Evolutionary conservation across 2,888 invertebrate species (phyloP), one percentile per base, ranked within the genome.

Genomic region (Romanomermis culicivorax): DNA sequence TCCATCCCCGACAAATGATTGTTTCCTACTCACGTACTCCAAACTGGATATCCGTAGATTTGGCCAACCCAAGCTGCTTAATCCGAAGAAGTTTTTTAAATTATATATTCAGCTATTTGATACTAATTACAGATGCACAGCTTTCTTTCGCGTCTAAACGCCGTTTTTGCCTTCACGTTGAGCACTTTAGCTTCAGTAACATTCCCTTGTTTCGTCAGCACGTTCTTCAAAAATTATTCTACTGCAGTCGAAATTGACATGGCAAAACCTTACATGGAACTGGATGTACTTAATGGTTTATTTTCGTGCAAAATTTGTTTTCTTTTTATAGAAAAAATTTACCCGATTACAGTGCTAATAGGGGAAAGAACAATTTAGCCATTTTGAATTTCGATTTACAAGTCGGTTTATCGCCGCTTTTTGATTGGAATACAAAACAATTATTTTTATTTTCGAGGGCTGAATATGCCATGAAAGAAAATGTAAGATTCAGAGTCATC

Each of bases 341-440:
- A 55, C 85, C 89, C 60, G 91, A 95, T 71, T 95, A 88, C 71
- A 85, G 86, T 66, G 85, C 87, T 14, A 83, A 85, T 1, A 77
- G 88, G 64, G 88, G 89, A 70, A 83, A 82, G 67, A 88, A 88
- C 72, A 95, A 97, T 75, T 77, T 95, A 58, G 97, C 93, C 55
- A 86, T 84, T 68, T 74, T 97, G 53, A 87, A 86, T 48, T 91
- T 95, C 70, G 86, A 95, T 76, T 75, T 95, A 60, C 81, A 87
- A 71, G 84, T 88, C 63, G 68, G 80, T 75, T 77, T 95, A 54
- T 80, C 83, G 27, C 79, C 80, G 62, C 74, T 95, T 26, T 97
- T 97, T 74, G 95, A 97, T 72, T 99, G 97, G 97, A 97, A 97
- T 73, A 93, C 95, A 0, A 97, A 97, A 68, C 88, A 95, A 70